A percentile compares a stretch with the other conserved stretches of the same genome.
Conservation (phyloP, 2,113 vertebrate species). For the Ifrita kowaldi region DNA sequence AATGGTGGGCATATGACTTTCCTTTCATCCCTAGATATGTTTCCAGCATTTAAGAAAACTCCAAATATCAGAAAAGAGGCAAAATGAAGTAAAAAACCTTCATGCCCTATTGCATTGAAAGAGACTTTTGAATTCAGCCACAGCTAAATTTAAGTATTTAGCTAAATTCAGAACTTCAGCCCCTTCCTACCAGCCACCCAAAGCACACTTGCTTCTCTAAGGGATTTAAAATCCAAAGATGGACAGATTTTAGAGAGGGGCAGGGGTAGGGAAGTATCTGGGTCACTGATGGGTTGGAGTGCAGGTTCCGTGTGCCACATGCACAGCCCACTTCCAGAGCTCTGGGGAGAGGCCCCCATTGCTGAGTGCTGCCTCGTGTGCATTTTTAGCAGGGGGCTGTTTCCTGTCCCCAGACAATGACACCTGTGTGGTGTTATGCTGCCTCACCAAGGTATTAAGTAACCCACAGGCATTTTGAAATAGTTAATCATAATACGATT, state of each 20-base stretch:
- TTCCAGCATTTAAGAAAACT: background rate
- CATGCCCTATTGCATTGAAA: background rate
- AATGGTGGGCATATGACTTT: background rate
- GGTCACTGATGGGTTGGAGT: background rate
- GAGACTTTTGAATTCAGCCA: background rate
- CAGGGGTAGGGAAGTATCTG: background rate
- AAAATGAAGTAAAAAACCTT: background rate
- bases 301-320: accelerated
- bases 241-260: background rate
- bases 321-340: background rate
- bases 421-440: background rate
- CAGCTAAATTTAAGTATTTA: background rate
- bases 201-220: background rate
- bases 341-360: background rate
- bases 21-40: background rate
- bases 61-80: background rate
- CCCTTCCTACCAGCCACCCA: background rate
- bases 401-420: background rate
- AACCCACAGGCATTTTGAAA: constrained; percentile 31
- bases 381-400: background rate
- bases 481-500: background rate
- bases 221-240: background rate
- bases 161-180: background rate
- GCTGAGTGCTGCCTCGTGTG: accelerated
- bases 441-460: background rate